Conservation (phyloP, 2,113 vertebrate species). For the Vimba vimba region DNA sequence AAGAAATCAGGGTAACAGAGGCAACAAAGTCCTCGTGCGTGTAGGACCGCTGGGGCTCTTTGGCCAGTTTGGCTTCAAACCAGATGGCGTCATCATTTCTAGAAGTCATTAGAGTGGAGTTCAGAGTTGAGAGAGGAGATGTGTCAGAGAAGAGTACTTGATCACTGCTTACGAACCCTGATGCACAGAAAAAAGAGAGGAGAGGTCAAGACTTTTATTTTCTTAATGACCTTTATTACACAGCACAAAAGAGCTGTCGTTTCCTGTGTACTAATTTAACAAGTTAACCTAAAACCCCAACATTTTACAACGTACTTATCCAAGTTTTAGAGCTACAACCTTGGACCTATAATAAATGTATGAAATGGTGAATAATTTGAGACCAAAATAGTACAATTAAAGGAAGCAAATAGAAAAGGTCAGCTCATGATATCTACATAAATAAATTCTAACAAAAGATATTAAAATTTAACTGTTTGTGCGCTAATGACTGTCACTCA, state of each 20-base stretch:
- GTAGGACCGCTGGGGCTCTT: constrained; percentile 1
- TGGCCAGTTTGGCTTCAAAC: constrained; percentile 28
- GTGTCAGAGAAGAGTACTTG: neutral
- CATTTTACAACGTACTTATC: neutral
- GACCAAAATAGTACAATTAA: neutral
- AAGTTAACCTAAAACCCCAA: neutral
- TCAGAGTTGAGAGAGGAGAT: neutral
- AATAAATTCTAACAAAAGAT: neutral
- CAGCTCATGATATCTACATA: neutral
- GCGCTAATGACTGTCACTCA: neutral
- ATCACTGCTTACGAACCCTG: constrained; percentile 45
- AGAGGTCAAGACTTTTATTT: neutral
- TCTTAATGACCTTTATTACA: neutral
- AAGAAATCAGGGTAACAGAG: neutral
- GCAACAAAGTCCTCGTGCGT: constrained; percentile 4
- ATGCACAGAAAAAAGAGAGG: neutral
- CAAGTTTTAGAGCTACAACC: neutral
- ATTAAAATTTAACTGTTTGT: neutral
- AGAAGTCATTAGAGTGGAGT: neutral
- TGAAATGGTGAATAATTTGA: neutral
- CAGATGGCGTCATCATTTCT: neutral
- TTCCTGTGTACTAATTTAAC: neutral
- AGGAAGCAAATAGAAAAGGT: neutral
- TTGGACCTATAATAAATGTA: neutral
- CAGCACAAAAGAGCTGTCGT: neutral